Base-by-base conservation (phyloP, 2,888 invertebrate genomes). In the Camponotus fellah region DNA sequence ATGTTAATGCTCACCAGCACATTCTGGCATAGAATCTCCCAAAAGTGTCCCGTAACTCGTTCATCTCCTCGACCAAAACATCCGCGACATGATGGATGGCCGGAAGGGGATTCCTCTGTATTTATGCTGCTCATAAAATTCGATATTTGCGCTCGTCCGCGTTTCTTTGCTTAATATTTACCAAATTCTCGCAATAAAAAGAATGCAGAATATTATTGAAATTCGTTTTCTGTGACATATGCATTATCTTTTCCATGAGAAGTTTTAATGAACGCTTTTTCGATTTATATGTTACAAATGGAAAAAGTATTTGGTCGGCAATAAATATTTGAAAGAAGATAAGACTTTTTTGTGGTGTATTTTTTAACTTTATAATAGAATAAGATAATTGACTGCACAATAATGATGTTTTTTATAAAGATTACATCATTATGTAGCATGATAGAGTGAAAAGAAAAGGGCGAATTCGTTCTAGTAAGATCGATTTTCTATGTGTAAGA, bases 401-500 rank as follows among this genome's bases (percentile, higher is more conserved):
- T 84, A 75, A 79, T 86, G 86, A 89, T 26, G 26, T 26, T 37
- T 37, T 89, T 85, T 87, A 85, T 88, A 86, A 86, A 86, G 66
- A 81, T 80, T 58, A 58, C 69, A 68, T 64, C 88, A 84, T 81
- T 86, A 81, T 56, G 84, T 62, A 58, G 64, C 81, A 89, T 89
- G 86, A 89, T 89, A 86, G 86, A 89, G 89, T 79, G 85, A 62
- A 60, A 64, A 17, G 84, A 66, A 85, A 86, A 87, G 85, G 71
- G 26, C 26, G 74, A 62, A 40, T 64, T 84, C 86, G 82, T 53
- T 58, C 17, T 43, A 32, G 66, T 43, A 37, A 76, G 89, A 87
- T 90, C 87, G 87, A 87, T 88, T 84, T 68, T 56, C 83, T 49
- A 37, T 66, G 80, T 76, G 86, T 86, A 87, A 88, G 89, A 89